Evolutionary conservation across 1,140 invertebrate genomes (phyloP).

Genomic region (Heliconius eleuchia): DNA sequence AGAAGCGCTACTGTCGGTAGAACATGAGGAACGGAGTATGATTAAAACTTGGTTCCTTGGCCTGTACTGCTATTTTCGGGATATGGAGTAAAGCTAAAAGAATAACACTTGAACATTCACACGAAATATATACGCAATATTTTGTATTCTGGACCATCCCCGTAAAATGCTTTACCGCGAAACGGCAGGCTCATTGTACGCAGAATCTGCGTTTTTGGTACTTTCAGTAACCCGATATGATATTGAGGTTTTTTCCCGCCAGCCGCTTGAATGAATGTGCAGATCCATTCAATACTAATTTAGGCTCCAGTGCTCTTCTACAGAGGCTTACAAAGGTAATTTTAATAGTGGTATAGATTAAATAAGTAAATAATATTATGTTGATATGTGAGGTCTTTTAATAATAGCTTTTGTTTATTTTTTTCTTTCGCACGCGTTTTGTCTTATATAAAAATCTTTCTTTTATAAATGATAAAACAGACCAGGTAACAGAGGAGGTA

Average conservation of each 20-base stretch:
- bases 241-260: conserved; percentile 33
- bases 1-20: no score
- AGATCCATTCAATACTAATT: conserved; percentile 38
- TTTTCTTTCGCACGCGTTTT: background rate
- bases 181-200: conserved; percentile 54
- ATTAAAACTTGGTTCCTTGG: no score
- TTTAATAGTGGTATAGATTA: conserved; percentile 10
- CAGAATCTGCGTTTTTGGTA: conserved; percentile 49
- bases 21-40: no score
- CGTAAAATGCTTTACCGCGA: conserved; percentile 65
- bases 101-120: no score
- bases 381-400: background rate
- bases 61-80: no score
- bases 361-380: conserved; percentile 15
- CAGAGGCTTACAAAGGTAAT: background rate
- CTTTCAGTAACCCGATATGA: conserved; percentile 52
- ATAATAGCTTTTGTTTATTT: background rate
- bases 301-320: conserved; percentile 18
- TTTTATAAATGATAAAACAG: no score
- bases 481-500: no score
- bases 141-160: conserved; percentile 33
- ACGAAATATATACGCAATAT: background rate
- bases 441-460: background rate
- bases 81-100: no score
- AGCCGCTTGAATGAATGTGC: conserved; percentile 40